Evolutionary conservation across 2,888 invertebrate genomes (phyloP), one percentile per base, ranked within the genome.

Genomic region (Oxycera nigricornis): DNA sequence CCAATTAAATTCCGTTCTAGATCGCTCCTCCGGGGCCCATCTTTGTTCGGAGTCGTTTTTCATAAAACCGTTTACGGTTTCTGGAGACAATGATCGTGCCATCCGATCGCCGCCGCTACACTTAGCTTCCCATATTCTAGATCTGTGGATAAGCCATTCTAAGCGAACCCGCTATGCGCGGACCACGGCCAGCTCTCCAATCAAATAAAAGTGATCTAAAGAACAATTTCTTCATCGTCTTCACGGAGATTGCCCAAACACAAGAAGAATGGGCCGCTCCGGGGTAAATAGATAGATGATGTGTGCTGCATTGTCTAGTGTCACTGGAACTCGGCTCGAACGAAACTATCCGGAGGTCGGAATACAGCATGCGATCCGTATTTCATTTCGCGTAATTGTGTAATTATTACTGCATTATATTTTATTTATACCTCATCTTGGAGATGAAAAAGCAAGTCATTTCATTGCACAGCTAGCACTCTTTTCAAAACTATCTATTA

Each of bases 41-140:
- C 26, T 46, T 22, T 46, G 46, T 46, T 46, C 46, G 17, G 28
- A 50, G 50, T 52, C 52, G 55, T 70, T 70, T 70, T 67, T 67
- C 67, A 67, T 67, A 46, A 67, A 67, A 67, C 46, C 70, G 70
- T 70, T 70, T 70, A 70, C 70, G 70, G 70, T 52, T 70, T 70
- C 70, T 70, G 70, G 70, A 70, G 70, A 70, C 70, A 70, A 70
- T 70, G 70, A 70, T 70, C 30, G 35, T 70, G 52, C 52, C 2
- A n/a, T n/a, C n/a, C n/a, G n/a, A n/a, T n/a, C 17, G 30, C 55
- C 24, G 46, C 50, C 28, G 31, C 52, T 55, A 70, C 22, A 22
- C 55, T 46, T 46, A n/a, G n/a, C 41, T n/a, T 52, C 14, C 55
- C 65, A 65, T 35, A 65, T 65, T 65, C 39, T 65, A 41, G 35